Evolutionary conservation across 1,140 invertebrate genomes (phyloP).

Genomic region (Sycophaga agraensis): DNA sequence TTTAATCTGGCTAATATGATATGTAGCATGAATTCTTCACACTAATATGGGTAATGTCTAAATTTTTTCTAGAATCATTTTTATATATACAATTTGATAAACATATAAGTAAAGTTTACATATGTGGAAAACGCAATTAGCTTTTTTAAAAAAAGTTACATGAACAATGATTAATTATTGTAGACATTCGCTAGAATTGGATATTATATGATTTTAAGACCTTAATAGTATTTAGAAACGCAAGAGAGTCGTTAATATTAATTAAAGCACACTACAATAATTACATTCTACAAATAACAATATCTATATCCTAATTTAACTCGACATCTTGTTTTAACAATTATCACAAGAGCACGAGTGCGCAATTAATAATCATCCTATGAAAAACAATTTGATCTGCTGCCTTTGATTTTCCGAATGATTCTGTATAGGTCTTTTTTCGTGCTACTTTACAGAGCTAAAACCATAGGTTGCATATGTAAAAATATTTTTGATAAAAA

Average conservation of each 20-base stretch:
- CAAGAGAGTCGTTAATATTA: constrained; percentile 26
- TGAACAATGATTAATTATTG: constrained; percentile 12
- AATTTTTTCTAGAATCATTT: neutral
- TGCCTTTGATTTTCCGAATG: constrained; percentile 30
- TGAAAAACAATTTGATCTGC: constrained; percentile 5
- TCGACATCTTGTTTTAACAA: constrained; percentile 33
- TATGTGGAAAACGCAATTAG: neutral
- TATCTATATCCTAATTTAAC: constrained; percentile 21
- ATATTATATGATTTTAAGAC: constrained; percentile 17
- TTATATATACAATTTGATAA: constrained; percentile 25
- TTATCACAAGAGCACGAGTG: constrained; percentile 48
- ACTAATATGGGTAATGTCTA: constrained; percentile 27
- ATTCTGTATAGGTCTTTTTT: constrained; percentile 24
- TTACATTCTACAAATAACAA: constrained; percentile 23
- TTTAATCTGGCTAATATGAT: constrained; percentile 22
- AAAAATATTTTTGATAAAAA: constrained; percentile 30
- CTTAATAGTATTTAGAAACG: constrained; percentile 6
- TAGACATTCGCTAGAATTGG: constrained; percentile 17
- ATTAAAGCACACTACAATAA: constrained; percentile 28
- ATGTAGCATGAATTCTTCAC: constrained; percentile 16
- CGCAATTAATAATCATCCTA: constrained; percentile 7
- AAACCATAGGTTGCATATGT: constrained; percentile 9
- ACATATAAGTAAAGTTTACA: constrained; percentile 1
- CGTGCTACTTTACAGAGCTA: constrained; percentile 19
- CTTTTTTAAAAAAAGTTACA: constrained; percentile 7